Conservation (phyloP, 2,113 vertebrate species). For the Laticauda laticaudata region DNA sequence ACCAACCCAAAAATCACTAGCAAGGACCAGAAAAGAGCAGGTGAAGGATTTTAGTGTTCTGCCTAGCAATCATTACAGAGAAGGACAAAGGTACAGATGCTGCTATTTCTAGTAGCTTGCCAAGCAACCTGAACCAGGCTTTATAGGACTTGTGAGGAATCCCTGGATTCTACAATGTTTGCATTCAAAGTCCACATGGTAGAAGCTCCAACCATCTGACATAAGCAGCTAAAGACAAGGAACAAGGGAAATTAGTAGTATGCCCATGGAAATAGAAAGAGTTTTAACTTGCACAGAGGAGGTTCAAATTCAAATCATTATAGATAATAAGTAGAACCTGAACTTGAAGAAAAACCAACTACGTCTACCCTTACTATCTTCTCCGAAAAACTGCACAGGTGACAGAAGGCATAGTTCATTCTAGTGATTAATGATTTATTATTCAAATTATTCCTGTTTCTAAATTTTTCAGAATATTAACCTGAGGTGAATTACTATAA, state of each 20-base stretch:
- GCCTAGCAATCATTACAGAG: neutral
- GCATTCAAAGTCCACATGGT: neutral
- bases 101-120: neutral
- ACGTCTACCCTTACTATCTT: neutral
- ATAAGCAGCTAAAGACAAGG: neutral
- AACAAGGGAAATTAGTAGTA: neutral
- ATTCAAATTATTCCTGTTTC: neutral
- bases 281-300: no score
- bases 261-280: neutral
- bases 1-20: neutral
- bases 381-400: neutral
- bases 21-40: neutral
- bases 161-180: neutral
- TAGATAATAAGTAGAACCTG: neutral
- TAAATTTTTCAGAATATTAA: neutral
- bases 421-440: neutral
- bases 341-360: neutral
- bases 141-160: neutral
- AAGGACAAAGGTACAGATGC: neutral
- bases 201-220: neutral
- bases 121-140: neutral
- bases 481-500: neutral
- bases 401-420: neutral
- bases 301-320: neutral
- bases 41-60: neutral